Percentiles rank a stretch among this genome's conserved stretches.
These are phyloP conservation scores for Neopelma chrysocephalum DNA, from an alignment of 2,797 vertebrate genomes.

Conservation along the genomic window DNA sequence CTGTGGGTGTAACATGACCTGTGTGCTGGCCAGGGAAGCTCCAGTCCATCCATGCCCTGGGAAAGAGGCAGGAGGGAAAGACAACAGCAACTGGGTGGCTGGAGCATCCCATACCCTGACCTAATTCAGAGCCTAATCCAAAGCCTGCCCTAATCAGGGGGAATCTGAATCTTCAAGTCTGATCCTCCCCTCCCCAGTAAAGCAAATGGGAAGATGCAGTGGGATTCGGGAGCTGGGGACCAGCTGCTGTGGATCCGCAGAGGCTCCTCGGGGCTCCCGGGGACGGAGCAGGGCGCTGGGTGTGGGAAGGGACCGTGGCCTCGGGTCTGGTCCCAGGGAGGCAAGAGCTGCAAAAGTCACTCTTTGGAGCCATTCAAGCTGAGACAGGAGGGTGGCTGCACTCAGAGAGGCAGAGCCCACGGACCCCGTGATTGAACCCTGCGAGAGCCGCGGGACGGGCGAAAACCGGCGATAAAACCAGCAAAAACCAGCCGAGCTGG, in stretches of 20 bases:
- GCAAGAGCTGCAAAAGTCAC: neutral
- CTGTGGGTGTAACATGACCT: neutral
- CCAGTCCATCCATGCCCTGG: fast-evolving
- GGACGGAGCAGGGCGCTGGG: neutral
- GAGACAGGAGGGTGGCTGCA: neutral
- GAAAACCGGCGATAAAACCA: neutral
- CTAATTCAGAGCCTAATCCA: slow-evolving; percentile 42
- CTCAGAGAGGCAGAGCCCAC: neutral
- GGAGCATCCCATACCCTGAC: neutral
- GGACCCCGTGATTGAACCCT: neutral
- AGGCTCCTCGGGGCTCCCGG: neutral
- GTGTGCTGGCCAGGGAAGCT: neutral
- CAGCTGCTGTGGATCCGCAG: neutral
- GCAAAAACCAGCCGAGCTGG: neutral
- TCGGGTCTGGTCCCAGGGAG: fast-evolving
- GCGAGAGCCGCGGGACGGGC: neutral
- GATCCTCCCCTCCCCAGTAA: neutral
- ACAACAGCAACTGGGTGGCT: fast-evolving
- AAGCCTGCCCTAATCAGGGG: neutral
- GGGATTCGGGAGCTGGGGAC: neutral
- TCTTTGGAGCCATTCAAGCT: fast-evolving
- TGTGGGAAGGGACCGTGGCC: fast-evolving
- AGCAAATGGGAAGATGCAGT: neutral
- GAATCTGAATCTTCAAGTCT: neutral
- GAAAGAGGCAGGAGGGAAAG: neutral